Conservation (phyloP, 2,113 vertebrate species). For the Potamarius usumacintae region DNA sequence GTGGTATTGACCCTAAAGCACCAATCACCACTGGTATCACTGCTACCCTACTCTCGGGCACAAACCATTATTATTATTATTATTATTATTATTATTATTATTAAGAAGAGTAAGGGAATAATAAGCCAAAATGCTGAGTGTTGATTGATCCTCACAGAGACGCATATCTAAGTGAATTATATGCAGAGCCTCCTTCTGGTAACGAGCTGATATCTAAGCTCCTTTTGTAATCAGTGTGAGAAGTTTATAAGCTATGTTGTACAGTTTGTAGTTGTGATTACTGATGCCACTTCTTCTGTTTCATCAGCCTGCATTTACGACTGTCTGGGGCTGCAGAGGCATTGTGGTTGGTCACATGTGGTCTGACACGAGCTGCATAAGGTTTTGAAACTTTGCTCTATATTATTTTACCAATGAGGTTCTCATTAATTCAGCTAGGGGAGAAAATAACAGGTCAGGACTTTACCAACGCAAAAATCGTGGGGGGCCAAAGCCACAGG, state of each 20-base stretch:
- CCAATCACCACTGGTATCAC: no score
- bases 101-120: neutral
- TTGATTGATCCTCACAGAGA: neutral
- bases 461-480: neutral
- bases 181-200: neutral
- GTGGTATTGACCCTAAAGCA: no score
- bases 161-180: neutral
- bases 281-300: neutral
- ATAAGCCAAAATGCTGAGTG: neutral
- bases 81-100: no score
- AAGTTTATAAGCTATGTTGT: constrained; percentile 9
- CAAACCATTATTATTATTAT: no score
- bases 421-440: constrained; percentile 3
- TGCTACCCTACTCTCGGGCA: no score
- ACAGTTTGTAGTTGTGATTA: constrained; percentile 5
- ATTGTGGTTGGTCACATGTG: constrained; percentile 16
- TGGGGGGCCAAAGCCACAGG: constrained; percentile 39
- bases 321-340: neutral
- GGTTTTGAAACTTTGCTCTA: neutral
- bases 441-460: constrained; percentile 33
- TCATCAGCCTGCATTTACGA: neutral
- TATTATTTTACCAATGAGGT: constrained; percentile 27
- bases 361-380: constrained; percentile 7
- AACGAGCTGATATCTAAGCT: neutral
- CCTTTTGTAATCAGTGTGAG: neutral